These are phyloP conservation scores for Punctoribates punctum DNA, from an alignment of 2,888 invertebrate genomes.

Conservation along the genomic window DNA sequence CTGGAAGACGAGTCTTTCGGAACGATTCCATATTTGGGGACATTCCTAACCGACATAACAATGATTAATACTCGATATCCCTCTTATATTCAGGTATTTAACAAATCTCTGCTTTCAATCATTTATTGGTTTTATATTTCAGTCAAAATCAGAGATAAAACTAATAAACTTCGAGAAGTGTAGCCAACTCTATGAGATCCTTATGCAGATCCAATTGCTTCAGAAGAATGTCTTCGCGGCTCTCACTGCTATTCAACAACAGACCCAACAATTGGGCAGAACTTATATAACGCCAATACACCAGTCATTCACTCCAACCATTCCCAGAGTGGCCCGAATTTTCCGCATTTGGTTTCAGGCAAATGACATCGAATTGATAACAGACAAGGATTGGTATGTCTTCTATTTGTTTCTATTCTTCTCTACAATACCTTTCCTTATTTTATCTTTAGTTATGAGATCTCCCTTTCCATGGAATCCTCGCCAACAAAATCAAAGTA, in stretches of 20 bases:
- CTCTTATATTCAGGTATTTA: constrained; percentile 43
- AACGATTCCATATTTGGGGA: constrained; percentile 95
- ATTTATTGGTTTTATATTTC: not conserved
- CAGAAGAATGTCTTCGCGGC: constrained; percentile 59
- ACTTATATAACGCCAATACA: constrained; percentile 28
- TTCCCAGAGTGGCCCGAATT: constrained; percentile 44
- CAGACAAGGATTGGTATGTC: constrained; percentile 44
- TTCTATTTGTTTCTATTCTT: not conserved
- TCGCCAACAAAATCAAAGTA: constrained; percentile 24
- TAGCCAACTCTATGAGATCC: constrained; percentile 95
- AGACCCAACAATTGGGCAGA: constrained; percentile 36
- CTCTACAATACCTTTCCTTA: too few species aligned
- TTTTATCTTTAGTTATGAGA: constrained; percentile 31
- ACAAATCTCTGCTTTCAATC: too few species aligned
- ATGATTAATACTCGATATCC: constrained; percentile 80
- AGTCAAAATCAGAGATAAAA: constrained; percentile 61
- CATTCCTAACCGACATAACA: constrained; percentile 94
- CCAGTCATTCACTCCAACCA: constrained; percentile 35
- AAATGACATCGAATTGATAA: constrained; percentile 37
- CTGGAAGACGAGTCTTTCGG: constrained; percentile 57
- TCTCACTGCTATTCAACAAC: constrained; percentile 42
- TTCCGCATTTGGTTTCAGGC: constrained; percentile 44
- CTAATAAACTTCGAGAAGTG: constrained; percentile 97
- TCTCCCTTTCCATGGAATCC: constrained; percentile 39
- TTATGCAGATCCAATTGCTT: constrained; percentile 89